Evolutionary conservation across 2,888 invertebrate genomes (phyloP), one percentile per base, ranked within the genome.

Genomic region (Heteromyza rotundicornis): DNA sequence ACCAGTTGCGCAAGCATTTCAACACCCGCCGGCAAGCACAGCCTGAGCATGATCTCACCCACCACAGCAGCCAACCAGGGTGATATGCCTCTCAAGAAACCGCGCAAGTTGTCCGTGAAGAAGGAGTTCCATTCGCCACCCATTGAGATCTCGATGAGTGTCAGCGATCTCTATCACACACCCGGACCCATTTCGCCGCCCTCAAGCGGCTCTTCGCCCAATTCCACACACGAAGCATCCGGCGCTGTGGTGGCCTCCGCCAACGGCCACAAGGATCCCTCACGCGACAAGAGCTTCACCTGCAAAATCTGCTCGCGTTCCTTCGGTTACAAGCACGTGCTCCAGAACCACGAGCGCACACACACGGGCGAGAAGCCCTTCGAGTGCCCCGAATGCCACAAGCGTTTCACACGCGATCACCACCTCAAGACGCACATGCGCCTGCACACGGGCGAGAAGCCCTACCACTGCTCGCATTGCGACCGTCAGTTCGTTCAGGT

Each of bases 361-460:
- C 96, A 96, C 81, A 96, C 96, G 0, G 96, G 96, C 0, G 96
- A 96, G 80, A 96, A 96, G 76, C 96, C 96, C 0, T 96, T 95
- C 84, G 92, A 94, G 80, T 96, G 96, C 77, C 90, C 90, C 27
- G 92, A 94, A 82, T 96, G 96, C 79, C 92, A 94, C 80, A 96
- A 96, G 82, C 87, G 94, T 68, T 96, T 96, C 83, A 96, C 95
- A 1, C 87, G 96, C 55, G 96, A 96, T 80, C 96, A 96, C 77
- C 96, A 96, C 76, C 85, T 96, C 57, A 96, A 96, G 84, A 96
- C 96, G 0, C 96, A 96, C 83, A 91, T 96, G 87, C 87, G 96
- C 23, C 85, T 96, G 64, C 96, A 96, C 82, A 96, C 96, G 1
- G 96, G 96, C 1, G 96, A 96, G 81, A 92, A 95, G 75, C 96